These are phyloP conservation scores for Synergus japonicus DNA, from an alignment of 2,888 invertebrate species.

Conservation along the genomic window DNA sequence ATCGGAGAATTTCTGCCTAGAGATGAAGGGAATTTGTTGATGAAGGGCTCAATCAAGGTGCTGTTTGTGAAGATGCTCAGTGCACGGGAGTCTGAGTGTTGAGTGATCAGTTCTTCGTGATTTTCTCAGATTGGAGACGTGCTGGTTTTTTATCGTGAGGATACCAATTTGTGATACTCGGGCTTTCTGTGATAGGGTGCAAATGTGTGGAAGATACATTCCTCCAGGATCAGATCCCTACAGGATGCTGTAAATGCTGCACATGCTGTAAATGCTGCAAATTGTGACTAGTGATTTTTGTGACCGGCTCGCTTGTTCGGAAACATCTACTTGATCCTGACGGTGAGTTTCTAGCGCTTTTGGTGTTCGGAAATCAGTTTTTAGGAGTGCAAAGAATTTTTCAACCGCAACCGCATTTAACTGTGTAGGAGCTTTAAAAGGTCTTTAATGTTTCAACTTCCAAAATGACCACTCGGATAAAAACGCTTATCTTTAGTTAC, in stretches of 20 bases:
- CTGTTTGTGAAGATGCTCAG: neutral
- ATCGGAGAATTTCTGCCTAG: conserved; percentile 8
- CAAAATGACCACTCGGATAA: too few species aligned
- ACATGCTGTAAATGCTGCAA: conserved; percentile 29
- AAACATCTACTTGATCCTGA: conserved; percentile 61
- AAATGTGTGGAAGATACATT: conserved; percentile 55
- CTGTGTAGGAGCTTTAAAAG: neutral
- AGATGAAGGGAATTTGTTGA: neutral
- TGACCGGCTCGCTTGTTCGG: conserved; percentile 61
- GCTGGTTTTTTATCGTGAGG: neutral
- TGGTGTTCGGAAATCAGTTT: neutral
- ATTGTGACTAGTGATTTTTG: conserved; percentile 72
- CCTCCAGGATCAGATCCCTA: conserved; percentile 13
- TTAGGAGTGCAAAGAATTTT: neutral
- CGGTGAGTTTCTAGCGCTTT: conserved; percentile 1
- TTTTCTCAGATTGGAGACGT: conserved; percentile 17
- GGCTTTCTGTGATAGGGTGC: conserved; percentile 50
- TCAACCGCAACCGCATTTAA: neutral
- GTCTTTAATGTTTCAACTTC: too few species aligned
- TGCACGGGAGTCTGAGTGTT: neutral
- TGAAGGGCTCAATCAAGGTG: neutral
- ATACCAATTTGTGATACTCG: conserved; percentile 47
- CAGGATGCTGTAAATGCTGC: conserved; percentile 39
- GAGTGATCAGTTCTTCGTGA: neutral
- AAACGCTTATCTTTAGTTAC: too few species aligned